These are phyloP conservation scores for Syritta pipiens DNA, from an alignment of 2,888 invertebrate species.

Conservation along the genomic window DNA sequence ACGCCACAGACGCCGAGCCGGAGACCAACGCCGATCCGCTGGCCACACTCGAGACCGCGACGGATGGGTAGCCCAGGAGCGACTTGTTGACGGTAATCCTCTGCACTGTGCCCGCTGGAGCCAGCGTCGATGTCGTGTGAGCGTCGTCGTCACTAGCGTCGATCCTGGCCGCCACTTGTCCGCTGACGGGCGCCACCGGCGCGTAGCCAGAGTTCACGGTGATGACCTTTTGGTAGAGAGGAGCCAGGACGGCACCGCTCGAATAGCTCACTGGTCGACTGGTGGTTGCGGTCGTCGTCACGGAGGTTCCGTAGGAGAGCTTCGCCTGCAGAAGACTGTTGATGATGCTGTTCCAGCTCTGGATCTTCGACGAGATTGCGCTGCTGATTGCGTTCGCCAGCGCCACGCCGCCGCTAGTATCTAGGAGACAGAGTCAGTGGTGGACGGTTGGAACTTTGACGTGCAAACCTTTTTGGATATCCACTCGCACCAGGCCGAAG, in stretches of 20 bases:
- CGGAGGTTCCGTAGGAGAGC: neutral
- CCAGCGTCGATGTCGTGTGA: neutral
- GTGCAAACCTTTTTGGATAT: slow-evolving; percentile 49
- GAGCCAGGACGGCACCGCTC: neutral
- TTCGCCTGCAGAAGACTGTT: slow-evolving; percentile 39
- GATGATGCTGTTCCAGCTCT: slow-evolving; percentile 33
- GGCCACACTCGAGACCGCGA: neutral
- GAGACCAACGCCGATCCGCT: neutral
- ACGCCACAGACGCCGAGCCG: neutral
- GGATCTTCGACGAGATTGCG: slow-evolving; percentile 42
- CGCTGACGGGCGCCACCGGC: neutral
- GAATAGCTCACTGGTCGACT: neutral
- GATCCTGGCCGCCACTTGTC: neutral
- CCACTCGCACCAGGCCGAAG: slow-evolving; percentile 43
- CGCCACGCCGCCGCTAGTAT: slow-evolving; percentile 9
- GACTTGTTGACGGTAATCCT: slow-evolving; percentile 14
- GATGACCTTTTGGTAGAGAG: slow-evolving; percentile 25
- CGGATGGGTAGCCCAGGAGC: neutral
- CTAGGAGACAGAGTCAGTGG: slow-evolving; percentile 2
- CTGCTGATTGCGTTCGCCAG: slow-evolving; percentile 20
- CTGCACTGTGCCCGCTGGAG: neutral
- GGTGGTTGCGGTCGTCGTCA: neutral
- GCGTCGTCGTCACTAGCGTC: neutral
- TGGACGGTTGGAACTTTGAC: neutral
- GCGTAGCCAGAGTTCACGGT: slow-evolving; percentile 22